phyloP scores from a whole-genome alignment of 2,888 invertebrate species.

The Rhopalosiphum nymphaeae region DNA sequence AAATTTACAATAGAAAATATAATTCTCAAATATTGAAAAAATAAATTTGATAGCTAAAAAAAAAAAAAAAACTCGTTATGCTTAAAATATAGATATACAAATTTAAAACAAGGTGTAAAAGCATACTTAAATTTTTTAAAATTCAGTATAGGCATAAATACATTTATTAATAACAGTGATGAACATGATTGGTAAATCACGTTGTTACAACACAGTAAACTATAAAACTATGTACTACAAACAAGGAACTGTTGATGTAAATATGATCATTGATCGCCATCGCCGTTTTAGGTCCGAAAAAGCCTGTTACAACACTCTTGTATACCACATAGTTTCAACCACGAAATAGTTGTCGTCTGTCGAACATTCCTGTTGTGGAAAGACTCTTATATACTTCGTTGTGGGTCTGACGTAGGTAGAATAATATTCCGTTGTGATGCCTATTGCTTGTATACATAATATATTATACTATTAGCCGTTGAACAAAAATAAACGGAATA shows the following conservation, averaged over 20 bases:
- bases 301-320: neutral
- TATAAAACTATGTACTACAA: neutral
- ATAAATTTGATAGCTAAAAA: neutral
- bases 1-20: neutral
- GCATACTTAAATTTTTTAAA: neutral
- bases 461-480: neutral
- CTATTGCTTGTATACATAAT: neutral
- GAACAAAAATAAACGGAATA: neutral
- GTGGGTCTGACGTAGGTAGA: neutral
- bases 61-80: no score
- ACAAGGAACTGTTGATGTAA: neutral
- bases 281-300: neutral
- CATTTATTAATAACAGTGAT: no score
- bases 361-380: constrained; percentile 10
- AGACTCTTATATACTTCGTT: neutral
- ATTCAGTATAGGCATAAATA: neutral
- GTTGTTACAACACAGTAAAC: no score
- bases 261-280: neutral
- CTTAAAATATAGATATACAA: neutral
- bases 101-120: neutral
- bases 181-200: neutral
- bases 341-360: neutral
- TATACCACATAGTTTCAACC: neutral
- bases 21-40: neutral
- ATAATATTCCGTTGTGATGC: neutral